Evolutionary conservation across 2,797 vertebrate genomes (phyloP).

Genomic region (Labeo calbasu): DNA sequence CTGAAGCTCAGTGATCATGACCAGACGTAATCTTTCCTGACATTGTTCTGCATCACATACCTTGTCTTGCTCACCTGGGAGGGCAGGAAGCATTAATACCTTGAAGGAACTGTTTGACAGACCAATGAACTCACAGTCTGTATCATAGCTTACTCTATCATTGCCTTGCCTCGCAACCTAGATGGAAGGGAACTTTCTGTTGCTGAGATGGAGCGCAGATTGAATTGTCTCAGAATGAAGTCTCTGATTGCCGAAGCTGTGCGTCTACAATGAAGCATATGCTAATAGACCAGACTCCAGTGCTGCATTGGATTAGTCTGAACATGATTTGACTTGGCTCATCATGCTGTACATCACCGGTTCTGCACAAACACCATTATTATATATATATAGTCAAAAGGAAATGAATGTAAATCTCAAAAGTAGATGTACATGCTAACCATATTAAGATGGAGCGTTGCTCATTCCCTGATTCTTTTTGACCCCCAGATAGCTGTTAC

Average conservation of each 20-base stretch:
- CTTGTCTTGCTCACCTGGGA: slow-evolving; percentile 26
- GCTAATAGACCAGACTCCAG: slow-evolving; percentile 41
- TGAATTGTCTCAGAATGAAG: slow-evolving; percentile 34
- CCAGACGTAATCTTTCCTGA: slow-evolving; percentile 50
- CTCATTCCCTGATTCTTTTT: neutral
- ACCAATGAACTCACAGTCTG: slow-evolving; percentile 19
- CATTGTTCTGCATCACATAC: slow-evolving; percentile 43
- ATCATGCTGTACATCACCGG: slow-evolving; percentile 19
- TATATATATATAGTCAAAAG: slow-evolving; percentile 2
- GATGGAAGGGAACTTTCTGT: slow-evolving; percentile 14
- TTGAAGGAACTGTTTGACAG: slow-evolving; percentile 42
- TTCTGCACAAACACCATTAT: slow-evolving; percentile 2
- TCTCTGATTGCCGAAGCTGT: slow-evolving; percentile 20
- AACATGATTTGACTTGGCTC: slow-evolving; percentile 37
- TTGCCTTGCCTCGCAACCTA: neutral
- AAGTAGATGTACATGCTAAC: neutral
- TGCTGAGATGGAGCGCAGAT: slow-evolving; percentile 11
- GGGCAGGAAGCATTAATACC: slow-evolving; percentile 34
- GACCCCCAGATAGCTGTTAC: neutral
- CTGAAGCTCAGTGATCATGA: slow-evolving; percentile 37
- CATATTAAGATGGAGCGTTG: slow-evolving; percentile 1
- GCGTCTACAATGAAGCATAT: slow-evolving; percentile 16
- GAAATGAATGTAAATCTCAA: neutral
- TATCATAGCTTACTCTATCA: neutral
- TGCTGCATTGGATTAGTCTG: slow-evolving; percentile 32